phyloP scores from a whole-genome alignment of 2,797 vertebrate genomes.

The Phalloptychus januarius region DNA sequence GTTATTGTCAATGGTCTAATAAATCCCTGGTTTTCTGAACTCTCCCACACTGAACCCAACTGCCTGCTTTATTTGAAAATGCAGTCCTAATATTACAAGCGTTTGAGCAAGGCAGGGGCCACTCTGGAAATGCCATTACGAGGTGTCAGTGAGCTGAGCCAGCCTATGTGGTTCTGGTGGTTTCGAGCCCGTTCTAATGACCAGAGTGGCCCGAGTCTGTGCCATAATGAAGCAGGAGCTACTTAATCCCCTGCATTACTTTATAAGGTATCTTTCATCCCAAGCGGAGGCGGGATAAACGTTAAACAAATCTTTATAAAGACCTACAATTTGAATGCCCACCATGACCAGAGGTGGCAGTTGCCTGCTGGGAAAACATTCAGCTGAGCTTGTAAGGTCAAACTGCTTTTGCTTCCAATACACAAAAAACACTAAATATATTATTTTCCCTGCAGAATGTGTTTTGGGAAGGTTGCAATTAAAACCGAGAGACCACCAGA shows the following conservation, averaged over 20 bases:
- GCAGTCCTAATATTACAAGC: constrained; percentile 52
- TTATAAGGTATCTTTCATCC: constrained; percentile 73
- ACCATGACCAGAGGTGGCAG: constrained; percentile 24
- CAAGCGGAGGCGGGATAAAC: constrained; percentile 42
- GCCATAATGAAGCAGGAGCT: constrained; percentile 51
- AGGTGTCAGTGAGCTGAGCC: constrained; percentile 75
- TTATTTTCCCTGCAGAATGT: background rate
- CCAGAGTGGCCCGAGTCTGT: constrained; percentile 46
- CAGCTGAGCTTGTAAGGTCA: constrained; percentile 47
- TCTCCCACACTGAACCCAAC: constrained; percentile 44
- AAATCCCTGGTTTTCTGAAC: constrained; percentile 22
- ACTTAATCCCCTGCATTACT: constrained; percentile 63
- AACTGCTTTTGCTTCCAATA: constrained; percentile 30
- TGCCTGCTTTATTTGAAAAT: constrained; percentile 67
- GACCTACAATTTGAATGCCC: constrained; percentile 29
- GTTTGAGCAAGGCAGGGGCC: constrained; percentile 31
- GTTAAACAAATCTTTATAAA: constrained; percentile 59
- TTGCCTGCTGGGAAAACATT: constrained; percentile 37
- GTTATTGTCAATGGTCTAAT: constrained; percentile 23
- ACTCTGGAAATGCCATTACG: constrained; percentile 76
- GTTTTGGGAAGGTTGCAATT: constrained; percentile 51
- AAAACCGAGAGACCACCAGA: constrained; percentile 64
- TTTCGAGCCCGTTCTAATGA: constrained; percentile 59
- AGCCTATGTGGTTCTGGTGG: constrained; percentile 64
- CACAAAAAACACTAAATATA: constrained; percentile 1